Percentiles rank a stretch among this genome's conserved stretches.
phyloP scores from a whole-genome alignment of 2,888 invertebrate species.

The Flexamia atlantica region DNA sequence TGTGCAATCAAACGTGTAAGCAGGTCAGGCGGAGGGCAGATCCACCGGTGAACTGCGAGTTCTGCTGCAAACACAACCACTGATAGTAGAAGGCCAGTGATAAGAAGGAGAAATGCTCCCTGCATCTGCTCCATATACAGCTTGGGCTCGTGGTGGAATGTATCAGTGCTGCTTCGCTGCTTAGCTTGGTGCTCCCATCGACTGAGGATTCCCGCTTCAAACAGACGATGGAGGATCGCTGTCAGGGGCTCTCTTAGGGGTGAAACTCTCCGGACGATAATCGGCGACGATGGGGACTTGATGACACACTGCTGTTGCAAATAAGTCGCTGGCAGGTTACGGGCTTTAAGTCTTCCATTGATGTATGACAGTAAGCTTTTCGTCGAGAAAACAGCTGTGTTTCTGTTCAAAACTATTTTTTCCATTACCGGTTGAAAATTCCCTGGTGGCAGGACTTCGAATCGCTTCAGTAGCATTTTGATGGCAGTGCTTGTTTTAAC shows the following conservation, averaged over 20 bases:
- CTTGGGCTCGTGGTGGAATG: constrained; percentile 23
- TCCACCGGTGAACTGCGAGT: constrained; percentile 13
- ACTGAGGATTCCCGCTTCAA: constrained; percentile 61
- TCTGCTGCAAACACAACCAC: constrained; percentile 45
- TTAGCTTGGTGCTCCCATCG: constrained; percentile 53
- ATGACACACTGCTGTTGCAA: constrained; percentile 55
- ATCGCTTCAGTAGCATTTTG: constrained; percentile 65
- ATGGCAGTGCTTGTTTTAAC: constrained; percentile 64
- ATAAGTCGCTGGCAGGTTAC: constrained; percentile 42
- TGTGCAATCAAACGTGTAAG: constrained; percentile 49
- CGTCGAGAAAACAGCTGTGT: constrained; percentile 66
- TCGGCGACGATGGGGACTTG: constrained; percentile 60
- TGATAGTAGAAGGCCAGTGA: constrained; percentile 46
- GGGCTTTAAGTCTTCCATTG: constrained; percentile 57
- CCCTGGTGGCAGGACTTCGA: constrained; percentile 66
- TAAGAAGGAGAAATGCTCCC: constrained; percentile 55
- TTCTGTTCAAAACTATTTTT: constrained; percentile 63
- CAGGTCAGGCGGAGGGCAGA: constrained; percentile 55
- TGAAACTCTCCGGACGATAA: constrained; percentile 58
- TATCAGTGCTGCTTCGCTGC: background rate
- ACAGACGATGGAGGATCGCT: constrained; percentile 48
- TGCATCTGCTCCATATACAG: constrained; percentile 60
- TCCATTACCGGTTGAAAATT: constrained; percentile 64
- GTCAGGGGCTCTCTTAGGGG: constrained; percentile 58
- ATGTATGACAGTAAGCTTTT: constrained; percentile 59